These are phyloP conservation scores for Formicarius rufipectus DNA, from an alignment of 2,113 vertebrate species.

Conservation along the genomic window DNA sequence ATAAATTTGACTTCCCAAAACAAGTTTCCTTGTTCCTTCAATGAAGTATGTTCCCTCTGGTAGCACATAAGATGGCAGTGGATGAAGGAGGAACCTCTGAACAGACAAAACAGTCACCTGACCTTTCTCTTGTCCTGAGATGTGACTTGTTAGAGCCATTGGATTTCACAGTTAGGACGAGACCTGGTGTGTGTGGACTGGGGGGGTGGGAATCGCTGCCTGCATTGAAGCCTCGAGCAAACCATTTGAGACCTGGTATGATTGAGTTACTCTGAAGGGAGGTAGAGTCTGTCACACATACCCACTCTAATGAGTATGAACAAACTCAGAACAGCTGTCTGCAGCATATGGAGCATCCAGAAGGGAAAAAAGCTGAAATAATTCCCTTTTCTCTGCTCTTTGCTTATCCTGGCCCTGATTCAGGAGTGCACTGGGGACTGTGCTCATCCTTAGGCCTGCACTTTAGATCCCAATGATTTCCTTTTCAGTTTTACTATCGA, in stretches of 20 bases:
- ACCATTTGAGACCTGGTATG: not conserved
- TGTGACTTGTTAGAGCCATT: not conserved
- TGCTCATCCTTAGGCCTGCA: not conserved
- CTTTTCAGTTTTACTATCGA: not conserved
- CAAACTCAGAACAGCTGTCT: conserved; percentile 58
- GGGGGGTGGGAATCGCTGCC: not conserved
- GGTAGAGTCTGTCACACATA: conserved; percentile 38
- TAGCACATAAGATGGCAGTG: not conserved
- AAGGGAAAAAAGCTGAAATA: conserved; percentile 63
- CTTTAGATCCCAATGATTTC: not conserved
- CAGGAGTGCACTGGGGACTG: not conserved
- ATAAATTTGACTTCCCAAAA: not conserved
- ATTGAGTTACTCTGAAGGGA: conserved; percentile 51
- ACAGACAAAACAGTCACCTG: not conserved
- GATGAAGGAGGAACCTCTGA: not conserved
- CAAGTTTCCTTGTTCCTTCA: not conserved
- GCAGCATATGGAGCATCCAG: conserved; percentile 60
- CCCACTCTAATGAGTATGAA: conserved; percentile 20
- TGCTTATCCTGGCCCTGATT: conserved; percentile 52
- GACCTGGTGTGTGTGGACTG: not conserved
- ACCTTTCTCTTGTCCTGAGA: not conserved
- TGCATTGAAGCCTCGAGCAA: not conserved
- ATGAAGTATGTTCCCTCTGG: not conserved
- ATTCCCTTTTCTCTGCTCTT: conserved; percentile 57
- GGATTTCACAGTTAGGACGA: not conserved